Base-by-base conservation (phyloP, 2,113 vertebrate genomes). In the Columbina picui region DNA sequence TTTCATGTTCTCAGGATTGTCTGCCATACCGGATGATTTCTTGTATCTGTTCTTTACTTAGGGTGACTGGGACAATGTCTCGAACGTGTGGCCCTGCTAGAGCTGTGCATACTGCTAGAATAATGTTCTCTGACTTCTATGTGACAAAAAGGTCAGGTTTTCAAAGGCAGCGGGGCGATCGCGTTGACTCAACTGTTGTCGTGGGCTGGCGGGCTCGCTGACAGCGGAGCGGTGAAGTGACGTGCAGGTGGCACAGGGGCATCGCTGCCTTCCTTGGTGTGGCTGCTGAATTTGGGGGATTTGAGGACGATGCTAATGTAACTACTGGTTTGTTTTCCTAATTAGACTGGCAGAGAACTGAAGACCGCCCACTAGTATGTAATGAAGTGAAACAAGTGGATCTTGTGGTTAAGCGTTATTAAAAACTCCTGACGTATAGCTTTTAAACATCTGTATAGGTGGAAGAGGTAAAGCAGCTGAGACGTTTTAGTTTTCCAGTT, bases 61-160 rank as follows among this genome's bases (percentile, higher is more conserved):
- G 79, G 79, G 57, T 91, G 87, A 13, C 69, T 91, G 69, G 84
- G 68, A 43, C 5, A 23, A 34, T 85, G 20, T 87, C 97, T 93
- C 0, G 23, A 78, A 41, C 34, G 59, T 22, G 61, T 91, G 57
- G 87, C 75, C 73, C 55, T 76, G 74, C 75, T 92, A 70, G 84
- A 94, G 84, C 86, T 2, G 0, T 82, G 76, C 78, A 27, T 84
- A 29, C 78, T 68, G 84, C 64, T 86, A 45, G 67, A 95, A 75
- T 96, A 94, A 96, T 65, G 25, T 75, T 95, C 87, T 94, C 75
- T 95, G 95, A 96, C 92, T 96, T 96, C 25, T 8, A 55, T 83
- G 93, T 91, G 93, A 96, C 89, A 90, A 96, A 89, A 94, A 90
- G 87, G 89, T 95, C 92, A 93, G 90, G 16, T 78, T 96, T 96